These are phyloP conservation scores for Drosophila putrida DNA, from an alignment of 2,888 invertebrate species.

Conservation along the genomic window DNA sequence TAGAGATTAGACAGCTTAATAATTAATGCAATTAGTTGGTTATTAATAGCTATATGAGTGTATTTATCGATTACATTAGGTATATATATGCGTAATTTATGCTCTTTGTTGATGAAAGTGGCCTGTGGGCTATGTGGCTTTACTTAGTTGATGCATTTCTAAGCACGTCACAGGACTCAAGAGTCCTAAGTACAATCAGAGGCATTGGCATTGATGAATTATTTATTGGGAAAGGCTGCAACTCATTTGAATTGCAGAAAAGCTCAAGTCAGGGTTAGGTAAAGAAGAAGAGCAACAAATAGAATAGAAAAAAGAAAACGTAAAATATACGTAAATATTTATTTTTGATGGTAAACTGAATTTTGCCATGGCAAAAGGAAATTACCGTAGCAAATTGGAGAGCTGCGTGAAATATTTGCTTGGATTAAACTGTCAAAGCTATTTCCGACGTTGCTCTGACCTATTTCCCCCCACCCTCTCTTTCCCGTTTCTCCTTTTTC, in stretches of 20 bases:
- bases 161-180: conserved; percentile 7
- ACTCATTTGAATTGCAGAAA: conserved; percentile 40
- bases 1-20: conserved; percentile 9
- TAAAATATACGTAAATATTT: conserved; percentile 26
- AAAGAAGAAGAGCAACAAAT: too few relatives aligned
- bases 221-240: conserved; percentile 35
- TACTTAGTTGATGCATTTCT: conserved; percentile 16
- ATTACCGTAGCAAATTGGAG: conserved; percentile 59
- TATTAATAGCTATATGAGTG: not conserved
- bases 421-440: conserved; percentile 72
- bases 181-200: conserved; percentile 4
- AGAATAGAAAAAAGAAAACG: not conserved
- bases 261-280: conserved; percentile 10
- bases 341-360: conserved; percentile 14
- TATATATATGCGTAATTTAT: conserved; percentile 2
- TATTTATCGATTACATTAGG: conserved; percentile 29
- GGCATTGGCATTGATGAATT: conserved; percentile 53
- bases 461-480: conserved; percentile 28
- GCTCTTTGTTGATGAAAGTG: conserved; percentile 2
- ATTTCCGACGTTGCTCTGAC: conserved; percentile 65
- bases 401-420: conserved; percentile 45
- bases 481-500: not conserved
- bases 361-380: conserved; percentile 45
- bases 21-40: conserved; percentile 2
- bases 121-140: not conserved